Percentiles rank a stretch among this genome's conserved stretches.
Conservation (phyloP, 2,888 invertebrate species). For the Pristionchus japonicus region DNA sequence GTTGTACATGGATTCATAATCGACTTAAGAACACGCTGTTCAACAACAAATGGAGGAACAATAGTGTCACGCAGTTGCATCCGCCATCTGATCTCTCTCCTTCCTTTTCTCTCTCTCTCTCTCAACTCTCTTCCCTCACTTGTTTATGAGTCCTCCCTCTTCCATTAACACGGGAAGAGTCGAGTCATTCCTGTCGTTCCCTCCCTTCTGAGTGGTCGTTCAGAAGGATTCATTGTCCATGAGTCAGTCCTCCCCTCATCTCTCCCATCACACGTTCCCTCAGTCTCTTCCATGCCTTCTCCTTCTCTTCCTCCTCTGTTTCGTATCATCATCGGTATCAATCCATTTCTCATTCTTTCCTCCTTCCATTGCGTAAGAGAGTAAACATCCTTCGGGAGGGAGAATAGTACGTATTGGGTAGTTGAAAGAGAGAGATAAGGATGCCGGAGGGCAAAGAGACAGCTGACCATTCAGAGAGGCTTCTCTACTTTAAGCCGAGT, state of each 20-base stretch:
- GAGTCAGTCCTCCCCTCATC: background rate
- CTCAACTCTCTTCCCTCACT: background rate
- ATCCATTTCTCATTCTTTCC: conserved; percentile 5
- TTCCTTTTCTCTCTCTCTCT: background rate
- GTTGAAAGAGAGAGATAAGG: background rate
- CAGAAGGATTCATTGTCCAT: background rate
- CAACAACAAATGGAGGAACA: background rate
- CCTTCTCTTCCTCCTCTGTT: background rate
- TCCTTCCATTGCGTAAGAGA: conserved; percentile 12
- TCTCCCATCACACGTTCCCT: background rate
- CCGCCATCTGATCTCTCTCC: background rate
- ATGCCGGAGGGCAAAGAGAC: background rate
- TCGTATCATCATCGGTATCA: background rate
- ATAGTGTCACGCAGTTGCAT: conserved; percentile 19
- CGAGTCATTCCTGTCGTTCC: background rate
- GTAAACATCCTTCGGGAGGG: conserved; percentile 22
- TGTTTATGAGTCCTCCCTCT: conserved; percentile 22
- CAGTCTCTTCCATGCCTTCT: background rate
- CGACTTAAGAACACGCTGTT: background rate
- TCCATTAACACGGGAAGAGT: conserved; percentile 10
- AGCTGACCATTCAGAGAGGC: background rate
- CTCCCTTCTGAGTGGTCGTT: conserved; percentile 21
- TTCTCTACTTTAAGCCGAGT: too few relatives aligned
- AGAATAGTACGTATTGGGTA: conserved; percentile 2
- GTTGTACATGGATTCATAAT: background rate